Evolutionary conservation across 2,113 vertebrate genomes (phyloP), one percentile per base, ranked within the genome.

Genomic region (Plecturocebus donacophilus): DNA sequence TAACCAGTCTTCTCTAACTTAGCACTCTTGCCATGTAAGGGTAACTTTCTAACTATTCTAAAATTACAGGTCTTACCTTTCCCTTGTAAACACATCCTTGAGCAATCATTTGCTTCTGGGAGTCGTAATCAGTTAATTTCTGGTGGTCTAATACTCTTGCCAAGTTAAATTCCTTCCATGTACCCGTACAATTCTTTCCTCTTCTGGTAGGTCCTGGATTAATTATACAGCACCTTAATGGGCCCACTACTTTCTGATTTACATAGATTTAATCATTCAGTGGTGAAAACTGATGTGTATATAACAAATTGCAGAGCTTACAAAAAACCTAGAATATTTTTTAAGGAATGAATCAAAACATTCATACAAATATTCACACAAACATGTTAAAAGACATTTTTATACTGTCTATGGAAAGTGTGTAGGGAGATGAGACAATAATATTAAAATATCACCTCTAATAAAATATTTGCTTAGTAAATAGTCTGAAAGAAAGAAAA

Each of bases 131-230:
- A 97, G 68, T 70, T 96, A 79, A 90, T 92, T 98, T 96, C 75
- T 98, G 68, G 71, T 97, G 97, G 97, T 98, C 93, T 76, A 97
- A 58, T 42, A 14, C 17, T 95, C 75, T 76, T 94, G 90, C 87
- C 95, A 98, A 98, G 83, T 97, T 76, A 94, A 96, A 97, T 97
- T 97, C 94, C 56, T 94, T 97, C 96, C 85, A 89, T 1, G 23
- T 61, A 97, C 64, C 77, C 42, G 14, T 73, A 95, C 71, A 25
- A 96, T 89, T 97, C 61, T 97, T 94, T 81, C 91, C 84, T 96
- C 94, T 96, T 96, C 84, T 80, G 25, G 95, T 86, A 92, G n/a
- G 58, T 96, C 66, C 56, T 91, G n/a, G 54, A 61, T 8, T 94
- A 76, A 35, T 87, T 87, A 92, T 76, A 10, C 38, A 91, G 68